Evolutionary conservation across 2,113 vertebrate species (phyloP).

Genomic region (Scopus umbretta): DNA sequence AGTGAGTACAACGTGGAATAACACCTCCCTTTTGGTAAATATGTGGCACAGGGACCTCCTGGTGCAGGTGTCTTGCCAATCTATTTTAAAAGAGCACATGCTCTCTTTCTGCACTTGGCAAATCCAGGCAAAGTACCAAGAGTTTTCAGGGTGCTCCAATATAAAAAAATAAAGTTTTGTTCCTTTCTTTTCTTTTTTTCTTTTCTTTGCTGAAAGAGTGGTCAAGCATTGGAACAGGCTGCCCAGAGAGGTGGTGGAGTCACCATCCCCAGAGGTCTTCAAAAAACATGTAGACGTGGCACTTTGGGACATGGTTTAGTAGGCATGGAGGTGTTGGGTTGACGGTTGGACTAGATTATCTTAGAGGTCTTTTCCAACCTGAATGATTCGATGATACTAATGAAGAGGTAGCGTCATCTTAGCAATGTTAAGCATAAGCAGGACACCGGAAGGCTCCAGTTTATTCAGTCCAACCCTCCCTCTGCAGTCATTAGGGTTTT

Average conservation of each 20-base stretch:
- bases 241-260: no score
- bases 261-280: no score
- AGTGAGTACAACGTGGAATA: not conserved
- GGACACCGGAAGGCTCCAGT: not conserved
- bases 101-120: not conserved
- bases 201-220: no score
- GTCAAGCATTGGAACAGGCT: no score
- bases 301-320: no score
- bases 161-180: fast-evolving
- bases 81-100: not conserved
- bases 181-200: no score
- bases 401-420: not conserved
- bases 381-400: fast-evolving
- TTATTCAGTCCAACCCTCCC: not conserved
- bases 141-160: not conserved
- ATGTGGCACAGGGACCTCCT: not conserved
- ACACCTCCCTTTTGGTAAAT: not conserved
- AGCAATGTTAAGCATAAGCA: not conserved
- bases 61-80: not conserved
- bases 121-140: not conserved
- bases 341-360: no score
- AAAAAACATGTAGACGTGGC: no score
- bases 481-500: not conserved
- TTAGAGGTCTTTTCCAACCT: no score
- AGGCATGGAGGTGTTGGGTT: no score